Base-by-base conservation (phyloP, 2,113 vertebrate genomes). In the Rhinolophus ferrumequinum region DNA sequence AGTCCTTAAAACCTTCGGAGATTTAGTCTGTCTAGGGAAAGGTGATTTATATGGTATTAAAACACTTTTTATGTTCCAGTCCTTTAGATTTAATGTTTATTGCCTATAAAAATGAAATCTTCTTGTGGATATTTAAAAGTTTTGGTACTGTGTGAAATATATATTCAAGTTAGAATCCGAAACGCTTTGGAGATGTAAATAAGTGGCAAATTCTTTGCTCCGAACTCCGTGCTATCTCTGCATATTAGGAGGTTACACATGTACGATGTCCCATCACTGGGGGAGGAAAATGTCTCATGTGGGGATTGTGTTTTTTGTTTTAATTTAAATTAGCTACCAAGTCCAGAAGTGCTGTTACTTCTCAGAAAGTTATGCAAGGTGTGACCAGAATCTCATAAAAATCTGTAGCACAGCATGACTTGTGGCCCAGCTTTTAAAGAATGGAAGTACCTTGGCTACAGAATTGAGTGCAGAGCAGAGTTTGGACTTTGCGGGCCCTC, bases 31-130 rank as follows among this genome's bases (percentile, higher is more conserved):
- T 98, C 98, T 98, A 88, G 98, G 98, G 98, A 98, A 98, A 98
- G 97, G 98, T 99, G 98, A 99, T 99, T 99, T 99, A 99, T 98
- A 85, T 85, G 97, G 98, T 98, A 98, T 99, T 99, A 99, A 99
- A 99, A 98, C 97, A 98, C 98, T 98, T 99, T 99, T 99, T 99
- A 99, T 98, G 98, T 98, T 98, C 97, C 97, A 98, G 98, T 98
- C 98, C 98, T 99, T 99, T 99, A 99, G 98, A 99, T 99, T 99
- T 99, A 99, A 99, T 99, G 99, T 98, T 99, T 99, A 99, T 99
- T 98, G 98, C 98, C 98, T 98, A 98, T 99, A 99, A 99, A 99
- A 99, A 98, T 98, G 99, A 99, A 99, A 98, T 99, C 98, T 99
- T 99, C 98, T 98, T 98, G 98, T 98, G 98, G 98, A 99, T 99